phyloP scores from a whole-genome alignment of 23 tunicate species.

The Oikopleura albicans region DNA sequence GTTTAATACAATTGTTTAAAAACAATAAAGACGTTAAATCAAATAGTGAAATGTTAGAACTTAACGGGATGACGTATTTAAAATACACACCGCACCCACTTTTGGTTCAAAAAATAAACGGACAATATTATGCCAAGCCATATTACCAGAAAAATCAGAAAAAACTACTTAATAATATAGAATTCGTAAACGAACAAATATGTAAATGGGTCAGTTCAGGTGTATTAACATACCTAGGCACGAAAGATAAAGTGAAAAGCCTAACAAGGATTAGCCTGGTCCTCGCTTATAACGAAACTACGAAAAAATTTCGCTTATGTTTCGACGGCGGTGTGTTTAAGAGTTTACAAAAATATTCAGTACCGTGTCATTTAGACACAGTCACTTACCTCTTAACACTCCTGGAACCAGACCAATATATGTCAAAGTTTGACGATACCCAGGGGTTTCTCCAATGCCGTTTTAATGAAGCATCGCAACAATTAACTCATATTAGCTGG shows the following conservation, averaged over 20 bases:
- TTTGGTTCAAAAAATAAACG: background rate
- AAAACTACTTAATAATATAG: background rate
- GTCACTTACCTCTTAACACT: background rate
- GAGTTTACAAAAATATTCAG: background rate
- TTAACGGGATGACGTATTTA: too few relatives aligned
- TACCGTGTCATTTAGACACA: background rate
- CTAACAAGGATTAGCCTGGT: background rate
- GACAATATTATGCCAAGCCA: background rate
- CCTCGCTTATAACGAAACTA: background rate
- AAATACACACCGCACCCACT: too few relatives aligned
- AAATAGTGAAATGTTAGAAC: too few relatives aligned
- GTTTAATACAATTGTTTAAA: too few relatives aligned
- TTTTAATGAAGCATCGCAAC: background rate
- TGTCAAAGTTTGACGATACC: background rate
- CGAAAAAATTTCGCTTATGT: background rate
- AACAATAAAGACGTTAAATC: too few relatives aligned
- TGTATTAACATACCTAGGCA: background rate
- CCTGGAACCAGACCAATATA: background rate
- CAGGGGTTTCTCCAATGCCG: background rate
- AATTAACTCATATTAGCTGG: background rate
- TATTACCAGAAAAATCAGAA: background rate
- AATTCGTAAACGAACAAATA: background rate
- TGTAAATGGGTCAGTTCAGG: background rate
- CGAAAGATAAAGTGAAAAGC: background rate
- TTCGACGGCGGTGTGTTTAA: background rate